Conservation (phyloP, 2,888 invertebrate species). For the Drosophila glabriapex region DNA sequence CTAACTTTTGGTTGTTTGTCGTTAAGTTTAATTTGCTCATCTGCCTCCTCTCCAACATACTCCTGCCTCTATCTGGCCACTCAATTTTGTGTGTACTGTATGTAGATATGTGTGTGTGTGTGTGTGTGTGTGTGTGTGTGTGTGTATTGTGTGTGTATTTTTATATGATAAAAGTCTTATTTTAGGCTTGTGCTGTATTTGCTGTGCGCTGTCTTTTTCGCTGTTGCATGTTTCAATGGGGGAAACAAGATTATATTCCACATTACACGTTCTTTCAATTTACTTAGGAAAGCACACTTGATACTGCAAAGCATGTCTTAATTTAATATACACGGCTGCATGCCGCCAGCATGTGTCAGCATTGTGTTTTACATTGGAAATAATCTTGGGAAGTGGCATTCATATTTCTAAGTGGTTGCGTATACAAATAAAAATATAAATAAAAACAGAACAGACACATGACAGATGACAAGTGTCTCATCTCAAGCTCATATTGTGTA, state of each 20-base stretch:
- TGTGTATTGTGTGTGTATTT: slow-evolving; percentile 21
- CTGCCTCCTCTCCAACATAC: slow-evolving; percentile 25
- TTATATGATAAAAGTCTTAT: slow-evolving; percentile 55
- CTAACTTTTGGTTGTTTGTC: slow-evolving; percentile 63
- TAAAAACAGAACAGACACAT: slow-evolving; percentile 2
- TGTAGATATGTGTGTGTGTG: slow-evolving; percentile 21
- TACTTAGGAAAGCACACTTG: slow-evolving; percentile 6
- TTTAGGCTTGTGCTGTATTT: slow-evolving; percentile 29
- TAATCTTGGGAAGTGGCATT: slow-evolving; percentile 8
- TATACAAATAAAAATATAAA: background rate
- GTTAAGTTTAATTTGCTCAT: slow-evolving; percentile 62
- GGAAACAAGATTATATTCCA: slow-evolving; percentile 56
- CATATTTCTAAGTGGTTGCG: slow-evolving; percentile 17
- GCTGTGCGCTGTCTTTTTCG: slow-evolving; percentile 9
- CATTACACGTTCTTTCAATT: slow-evolving; percentile 44
- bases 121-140: slow-evolving; percentile 26
- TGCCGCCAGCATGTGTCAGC: slow-evolving; percentile 14
- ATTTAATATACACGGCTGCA: slow-evolving; percentile 29
- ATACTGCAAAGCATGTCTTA: slow-evolving; percentile 28
- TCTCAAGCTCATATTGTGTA: slow-evolving; percentile 45
- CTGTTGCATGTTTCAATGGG: slow-evolving; percentile 55
- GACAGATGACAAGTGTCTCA: slow-evolving; percentile 56
- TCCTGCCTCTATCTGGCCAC: background rate
- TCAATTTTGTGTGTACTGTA: slow-evolving; percentile 36
- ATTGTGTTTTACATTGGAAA: background rate